A percentile compares a stretch with the other conserved stretches of the same genome.
Evolutionary conservation across 2,888 invertebrate species (phyloP).

Genomic region (Pediacus dermestoides): DNA sequence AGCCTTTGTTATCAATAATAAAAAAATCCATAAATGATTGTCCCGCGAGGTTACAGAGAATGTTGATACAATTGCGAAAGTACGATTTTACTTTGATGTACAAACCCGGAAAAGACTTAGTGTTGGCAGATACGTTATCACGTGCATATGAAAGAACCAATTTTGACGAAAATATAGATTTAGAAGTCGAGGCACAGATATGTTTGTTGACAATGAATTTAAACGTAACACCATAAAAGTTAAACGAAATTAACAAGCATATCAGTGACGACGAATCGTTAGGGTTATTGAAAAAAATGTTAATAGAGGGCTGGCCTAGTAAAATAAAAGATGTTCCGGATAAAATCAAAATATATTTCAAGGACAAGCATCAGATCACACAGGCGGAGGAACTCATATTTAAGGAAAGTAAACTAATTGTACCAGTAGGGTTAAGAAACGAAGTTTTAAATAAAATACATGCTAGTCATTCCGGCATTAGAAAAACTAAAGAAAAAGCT

Average conservation of each 20-base stretch:
- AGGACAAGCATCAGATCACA: slow-evolving; percentile 13
- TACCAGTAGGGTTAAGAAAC: slow-evolving; percentile 6
- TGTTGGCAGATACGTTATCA: slow-evolving; percentile 5
- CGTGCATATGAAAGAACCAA: slow-evolving; percentile 9
- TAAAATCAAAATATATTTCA: slow-evolving; percentile 11
- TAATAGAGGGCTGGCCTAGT: slow-evolving; percentile 10
- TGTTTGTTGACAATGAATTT: slow-evolving; percentile 9
- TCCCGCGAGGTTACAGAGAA: slow-evolving; percentile 17
- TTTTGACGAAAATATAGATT: slow-evolving; percentile 16
- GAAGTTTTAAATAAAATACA: slow-evolving; percentile 8
- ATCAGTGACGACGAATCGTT: slow-evolving; percentile 6
- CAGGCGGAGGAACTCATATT: slow-evolving; percentile 7
- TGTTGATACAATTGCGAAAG: slow-evolving; percentile 17
- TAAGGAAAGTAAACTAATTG: slow-evolving; percentile 5
- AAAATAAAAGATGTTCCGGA: slow-evolving; percentile 11
- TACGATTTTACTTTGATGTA: slow-evolving; percentile 14
- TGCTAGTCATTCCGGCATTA: slow-evolving; percentile 9
- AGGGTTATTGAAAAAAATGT: slow-evolving; percentile 7
- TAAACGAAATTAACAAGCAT: slow-evolving; percentile 3
- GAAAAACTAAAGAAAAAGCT: slow-evolving; percentile 4
- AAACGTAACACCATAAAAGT: slow-evolving; percentile 3
- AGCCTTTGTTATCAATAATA: slow-evolving; percentile 12
- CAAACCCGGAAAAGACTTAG: slow-evolving; percentile 14
- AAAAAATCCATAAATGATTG: slow-evolving; percentile 13
- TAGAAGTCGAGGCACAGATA: slow-evolving; percentile 17